Percentiles rank a stretch among this genome's conserved stretches.
Conservation (phyloP, 37 sponge, comb jelly and placozoan species). For the Theonella swinhoei region DNA sequence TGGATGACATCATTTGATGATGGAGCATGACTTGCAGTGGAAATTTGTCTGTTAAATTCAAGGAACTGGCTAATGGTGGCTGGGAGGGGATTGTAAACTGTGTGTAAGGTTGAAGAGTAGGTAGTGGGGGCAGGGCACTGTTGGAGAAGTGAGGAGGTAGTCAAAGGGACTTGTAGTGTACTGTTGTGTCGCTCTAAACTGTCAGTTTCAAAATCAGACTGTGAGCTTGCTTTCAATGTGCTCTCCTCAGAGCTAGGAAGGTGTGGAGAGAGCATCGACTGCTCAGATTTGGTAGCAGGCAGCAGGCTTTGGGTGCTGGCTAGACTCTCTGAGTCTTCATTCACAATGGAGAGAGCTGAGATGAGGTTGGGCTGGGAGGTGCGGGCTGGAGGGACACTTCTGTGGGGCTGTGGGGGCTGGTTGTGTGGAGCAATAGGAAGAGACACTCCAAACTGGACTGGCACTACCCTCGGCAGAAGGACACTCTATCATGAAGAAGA, state of each 20-base stretch:
- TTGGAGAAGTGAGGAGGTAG: no score
- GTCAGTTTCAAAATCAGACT: constrained; percentile 30
- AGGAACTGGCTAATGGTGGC: not conserved
- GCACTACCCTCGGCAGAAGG: not conserved
- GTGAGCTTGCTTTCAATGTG: constrained; percentile 24
- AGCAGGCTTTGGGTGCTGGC: not conserved
- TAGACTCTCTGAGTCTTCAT: not conserved
- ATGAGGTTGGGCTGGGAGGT: not conserved
- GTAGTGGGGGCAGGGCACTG: not conserved
- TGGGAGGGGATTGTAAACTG: no score
- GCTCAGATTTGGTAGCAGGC: not conserved
- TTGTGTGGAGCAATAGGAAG: not conserved
- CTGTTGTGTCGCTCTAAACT: constrained; percentile 19
- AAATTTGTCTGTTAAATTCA: not conserved
- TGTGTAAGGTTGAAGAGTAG: no score
- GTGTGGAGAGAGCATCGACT: not conserved
- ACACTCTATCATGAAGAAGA: not conserved
- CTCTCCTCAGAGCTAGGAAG: constrained; percentile 47
- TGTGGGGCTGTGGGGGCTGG: not conserved
- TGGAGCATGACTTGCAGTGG: constrained; percentile 4
- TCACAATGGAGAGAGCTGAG: not conserved
- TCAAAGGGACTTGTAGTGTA: not conserved
- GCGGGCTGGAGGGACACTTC: not conserved
- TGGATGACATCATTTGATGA: constrained; percentile 54
- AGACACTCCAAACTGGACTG: not conserved